Conservation (phyloP, 1,140 invertebrate species). For the Ceratoteleas bidentatus region DNA sequence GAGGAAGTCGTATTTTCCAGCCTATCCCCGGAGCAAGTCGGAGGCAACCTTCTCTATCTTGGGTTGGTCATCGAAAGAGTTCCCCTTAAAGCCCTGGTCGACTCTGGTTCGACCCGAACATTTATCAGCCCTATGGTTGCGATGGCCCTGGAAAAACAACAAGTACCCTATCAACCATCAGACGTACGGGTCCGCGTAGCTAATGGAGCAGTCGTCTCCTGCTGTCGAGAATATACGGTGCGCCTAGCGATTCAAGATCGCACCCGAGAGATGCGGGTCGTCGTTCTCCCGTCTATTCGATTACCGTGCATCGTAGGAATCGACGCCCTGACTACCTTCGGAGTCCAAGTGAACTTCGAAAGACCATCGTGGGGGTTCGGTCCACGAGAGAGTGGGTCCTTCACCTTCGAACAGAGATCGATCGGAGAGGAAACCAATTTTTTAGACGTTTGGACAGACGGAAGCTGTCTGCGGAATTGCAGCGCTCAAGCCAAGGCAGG, state of each 20-base stretch:
- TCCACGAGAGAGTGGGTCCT: no score
- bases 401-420: background rate
- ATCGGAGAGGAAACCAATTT: background rate
- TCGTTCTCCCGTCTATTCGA: background rate
- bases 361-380: background rate
- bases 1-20: no score
- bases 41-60: background rate
- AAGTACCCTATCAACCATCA: background rate
- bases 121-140: background rate
- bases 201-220: background rate
- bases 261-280: no score
- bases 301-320: background rate
- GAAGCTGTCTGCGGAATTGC: background rate
- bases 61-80: background rate
- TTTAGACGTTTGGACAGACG: background rate
- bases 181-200: constrained; percentile 9
- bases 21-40: background rate
- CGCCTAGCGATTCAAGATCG: background rate
- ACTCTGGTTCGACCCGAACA: background rate
- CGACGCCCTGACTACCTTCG: no score
- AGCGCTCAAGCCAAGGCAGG: background rate
- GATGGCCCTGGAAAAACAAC: background rate
- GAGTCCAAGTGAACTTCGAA: background rate
- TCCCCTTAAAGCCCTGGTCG: background rate
- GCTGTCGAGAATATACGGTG: background rate